Percentiles rank a stretch among this genome's conserved stretches.
Evolutionary conservation across 2,113 vertebrate species (phyloP).

Genomic region (Tachycineta bicolor): DNA sequence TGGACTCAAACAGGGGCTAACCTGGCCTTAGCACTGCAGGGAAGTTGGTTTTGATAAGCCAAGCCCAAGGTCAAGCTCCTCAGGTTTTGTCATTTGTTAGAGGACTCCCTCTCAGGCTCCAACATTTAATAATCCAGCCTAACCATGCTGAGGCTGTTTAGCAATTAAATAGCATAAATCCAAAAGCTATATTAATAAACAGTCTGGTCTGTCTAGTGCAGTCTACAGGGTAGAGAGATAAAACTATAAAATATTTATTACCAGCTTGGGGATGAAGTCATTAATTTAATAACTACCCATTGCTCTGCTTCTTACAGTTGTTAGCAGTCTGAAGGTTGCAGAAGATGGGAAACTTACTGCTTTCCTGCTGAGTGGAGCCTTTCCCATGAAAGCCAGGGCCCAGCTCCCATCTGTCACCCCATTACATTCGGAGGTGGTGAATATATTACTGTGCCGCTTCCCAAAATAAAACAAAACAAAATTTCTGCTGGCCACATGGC

Average conservation of each 20-base stretch:
- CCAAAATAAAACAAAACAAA: conserved; percentile 38
- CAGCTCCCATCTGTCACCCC: conserved; percentile 70
- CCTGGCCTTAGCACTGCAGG: neutral
- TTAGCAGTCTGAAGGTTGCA: conserved; percentile 58
- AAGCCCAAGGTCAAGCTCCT: neutral
- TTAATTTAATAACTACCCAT: conserved; percentile 59
- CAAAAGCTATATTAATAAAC: conserved; percentile 60
- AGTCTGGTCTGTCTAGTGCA: conserved; percentile 18
- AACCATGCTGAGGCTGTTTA: neutral
- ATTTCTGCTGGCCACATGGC: conserved; percentile 65
- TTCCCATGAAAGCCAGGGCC: conserved; percentile 48
- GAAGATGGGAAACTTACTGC: conserved; percentile 49
- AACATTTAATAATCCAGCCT: neutral
- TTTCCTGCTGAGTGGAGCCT: conserved; percentile 52
- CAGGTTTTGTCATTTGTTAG: neutral
- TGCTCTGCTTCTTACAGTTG: conserved; percentile 54
- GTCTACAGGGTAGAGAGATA: conserved; percentile 24
- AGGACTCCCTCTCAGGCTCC: neutral
- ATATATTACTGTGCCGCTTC: conserved; percentile 33
- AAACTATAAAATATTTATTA: conserved; percentile 63
- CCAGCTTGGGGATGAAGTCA: conserved; percentile 44
- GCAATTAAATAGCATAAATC: conserved; percentile 56
- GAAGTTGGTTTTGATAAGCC: neutral
- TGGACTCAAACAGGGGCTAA: neutral
- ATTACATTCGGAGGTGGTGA: neutral